Evolutionary conservation across 2,888 invertebrate species (phyloP), one percentile per base, ranked within the genome.

Genomic region (Melipona beecheii): DNA sequence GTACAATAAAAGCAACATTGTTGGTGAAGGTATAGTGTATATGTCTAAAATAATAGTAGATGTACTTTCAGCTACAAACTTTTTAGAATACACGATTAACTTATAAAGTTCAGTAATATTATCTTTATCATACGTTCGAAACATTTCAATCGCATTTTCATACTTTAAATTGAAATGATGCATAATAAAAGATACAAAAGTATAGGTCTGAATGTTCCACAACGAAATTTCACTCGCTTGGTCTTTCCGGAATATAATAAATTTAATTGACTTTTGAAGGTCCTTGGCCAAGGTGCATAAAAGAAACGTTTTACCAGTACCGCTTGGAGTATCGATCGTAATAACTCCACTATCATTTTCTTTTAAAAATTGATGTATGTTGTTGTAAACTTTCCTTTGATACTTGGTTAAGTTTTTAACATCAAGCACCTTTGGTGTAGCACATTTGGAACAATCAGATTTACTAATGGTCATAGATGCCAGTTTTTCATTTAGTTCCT

Each of bases 261-360:
- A 36, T 0, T 58, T 52, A 17, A 54, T 27, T 0, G 4, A 0
- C 0, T 1, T 6, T 0, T 2, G 0, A 4, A 24, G 9, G 0
- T 5, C 0, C 31, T 3, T 0, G 1, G 54, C 80, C 4, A 80
- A 11, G 0, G n/a, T n/a, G 11, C 70, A 75, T 24, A 82, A n/a
- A 17, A 82, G n/a, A 17, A 52, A 60, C 21, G 70, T 80, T 50
- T 82, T 82, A 2, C 82, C 82, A 2, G 27, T 71, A 49, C 80
- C 82, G 17, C 60, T 80, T 24, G 58, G 58, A 0, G 66, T n/a
- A 13, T 80, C 60, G 15, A 82, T 52, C 27, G 19, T 2, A 19
- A 80, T 21, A 13, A 75, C n/a, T 24, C 6, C 4, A 1, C 6
- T 19, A 0, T 4, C 2, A 0, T 19, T 0, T 2, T 54, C 5